phyloP scores from a whole-genome alignment of 2,888 invertebrate genomes.

The Drosophila nigritarsus region DNA sequence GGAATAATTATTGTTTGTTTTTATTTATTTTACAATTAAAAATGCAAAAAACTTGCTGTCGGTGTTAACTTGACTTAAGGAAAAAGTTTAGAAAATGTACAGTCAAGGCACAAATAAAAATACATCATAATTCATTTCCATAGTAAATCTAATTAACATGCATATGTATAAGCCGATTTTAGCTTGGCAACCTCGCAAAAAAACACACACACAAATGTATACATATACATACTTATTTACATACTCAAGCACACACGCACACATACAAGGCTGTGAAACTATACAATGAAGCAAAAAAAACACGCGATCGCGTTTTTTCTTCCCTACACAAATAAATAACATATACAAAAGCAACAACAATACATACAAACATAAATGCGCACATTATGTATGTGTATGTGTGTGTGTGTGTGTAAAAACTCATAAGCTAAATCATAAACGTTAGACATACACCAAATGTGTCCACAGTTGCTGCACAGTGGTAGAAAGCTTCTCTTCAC shows the following conservation, averaged over 20 bases:
- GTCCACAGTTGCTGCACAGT: constrained; percentile 8
- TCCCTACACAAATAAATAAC: constrained; percentile 28
- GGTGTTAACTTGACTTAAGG: constrained; percentile 10
- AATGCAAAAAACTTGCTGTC: constrained; percentile 30
- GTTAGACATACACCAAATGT: constrained; percentile 23
- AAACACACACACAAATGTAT: constrained; percentile 8
- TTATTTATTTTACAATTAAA: constrained; percentile 62
- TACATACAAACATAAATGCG: constrained; percentile 12
- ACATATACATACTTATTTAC: constrained; percentile 30
- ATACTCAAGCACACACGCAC: constrained; percentile 35
- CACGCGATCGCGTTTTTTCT: constrained; percentile 69
- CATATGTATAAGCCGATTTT: constrained; percentile 67
- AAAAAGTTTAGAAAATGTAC: constrained; percentile 39
- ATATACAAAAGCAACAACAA: constrained; percentile 10
- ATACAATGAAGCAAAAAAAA: constrained; percentile 47
- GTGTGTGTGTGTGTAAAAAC: constrained; percentile 18
- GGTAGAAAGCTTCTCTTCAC: background rate
- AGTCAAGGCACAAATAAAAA: constrained; percentile 17
- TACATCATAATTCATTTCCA: constrained; percentile 51
- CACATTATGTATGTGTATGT: constrained; percentile 6
- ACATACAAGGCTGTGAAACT: constrained; percentile 26
- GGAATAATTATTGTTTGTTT: constrained; percentile 23
- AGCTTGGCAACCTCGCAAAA: constrained; percentile 50
- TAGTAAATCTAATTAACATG: constrained; percentile 78
- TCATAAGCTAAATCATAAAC: constrained; percentile 44